Percentiles rank a stretch among this genome's conserved stretches.
Conservation (phyloP, 1,140 invertebrate species). For the Colletes latitarsis region DNA sequence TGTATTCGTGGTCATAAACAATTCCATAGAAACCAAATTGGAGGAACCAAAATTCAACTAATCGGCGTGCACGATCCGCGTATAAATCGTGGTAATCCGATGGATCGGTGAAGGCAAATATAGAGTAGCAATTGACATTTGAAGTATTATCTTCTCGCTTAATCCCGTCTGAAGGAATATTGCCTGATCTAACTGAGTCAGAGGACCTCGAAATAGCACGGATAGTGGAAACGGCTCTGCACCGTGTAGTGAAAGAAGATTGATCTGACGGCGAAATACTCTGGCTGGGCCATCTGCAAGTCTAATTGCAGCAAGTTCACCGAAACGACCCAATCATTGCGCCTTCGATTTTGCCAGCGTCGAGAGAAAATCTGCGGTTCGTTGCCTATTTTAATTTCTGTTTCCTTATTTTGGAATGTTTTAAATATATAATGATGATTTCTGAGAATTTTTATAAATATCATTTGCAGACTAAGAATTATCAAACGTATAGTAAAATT, state of each 20-base stretch:
- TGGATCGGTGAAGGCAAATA: conserved; percentile 47
- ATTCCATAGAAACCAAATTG: no score
- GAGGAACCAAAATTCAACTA: no score
- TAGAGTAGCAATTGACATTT: conserved; percentile 56
- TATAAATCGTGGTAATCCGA: not conserved
- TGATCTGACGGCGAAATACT: conserved; percentile 58
- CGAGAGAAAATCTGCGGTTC: not conserved
- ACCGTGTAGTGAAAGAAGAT: conserved; percentile 51
- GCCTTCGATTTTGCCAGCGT: not conserved
- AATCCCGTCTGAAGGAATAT: conserved; percentile 36
- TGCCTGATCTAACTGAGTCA: conserved; percentile 10
- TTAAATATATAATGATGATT: not conserved
- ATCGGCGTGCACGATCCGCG: not conserved
- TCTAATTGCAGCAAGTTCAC: conserved; percentile 47
- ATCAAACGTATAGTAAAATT: no score
- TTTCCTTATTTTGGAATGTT: not conserved
- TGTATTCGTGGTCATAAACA: no score
- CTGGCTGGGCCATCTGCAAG: conserved; percentile 60
- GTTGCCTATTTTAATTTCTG: not conserved
- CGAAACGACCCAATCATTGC: conserved; percentile 16
- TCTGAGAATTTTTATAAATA: no score
- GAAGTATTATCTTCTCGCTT: conserved; percentile 53
- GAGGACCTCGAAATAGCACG: conserved; percentile 20
- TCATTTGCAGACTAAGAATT: no score
- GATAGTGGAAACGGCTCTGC: not conserved